Conservation (phyloP, 2,888 invertebrate genomes). For the Acronicta psi region DNA sequence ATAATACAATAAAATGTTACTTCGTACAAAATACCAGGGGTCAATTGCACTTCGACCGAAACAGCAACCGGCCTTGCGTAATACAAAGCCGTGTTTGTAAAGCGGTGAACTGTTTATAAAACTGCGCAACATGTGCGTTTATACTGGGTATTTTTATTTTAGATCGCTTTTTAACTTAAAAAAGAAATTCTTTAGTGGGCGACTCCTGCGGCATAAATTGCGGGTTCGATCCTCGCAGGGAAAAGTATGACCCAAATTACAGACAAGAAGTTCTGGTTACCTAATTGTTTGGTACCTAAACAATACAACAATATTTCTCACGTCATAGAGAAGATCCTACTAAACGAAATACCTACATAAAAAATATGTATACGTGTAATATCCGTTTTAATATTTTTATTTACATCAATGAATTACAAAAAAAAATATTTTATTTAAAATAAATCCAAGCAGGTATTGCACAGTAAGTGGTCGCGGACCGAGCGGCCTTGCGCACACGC, state of each 20-base stretch:
- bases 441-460: constrained; percentile 1
- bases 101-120: constrained; percentile 28
- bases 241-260: too few species aligned
- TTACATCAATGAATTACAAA: constrained; percentile 23
- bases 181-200: too few species aligned
- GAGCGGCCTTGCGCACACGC: constrained; percentile 49
- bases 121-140: constrained; percentile 32
- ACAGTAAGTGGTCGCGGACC: constrained; percentile 33
- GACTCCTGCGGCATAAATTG: too few species aligned
- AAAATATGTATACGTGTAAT: too few species aligned
- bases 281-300: too few species aligned
- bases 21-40: constrained; percentile 14
- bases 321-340: too few species aligned
- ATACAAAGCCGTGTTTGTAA: constrained; percentile 36
- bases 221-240: too few species aligned
- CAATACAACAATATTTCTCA: too few species aligned
- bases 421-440: constrained; percentile 6
- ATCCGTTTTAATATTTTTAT: background rate
- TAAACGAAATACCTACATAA: too few species aligned
- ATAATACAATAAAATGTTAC: background rate
- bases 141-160: background rate
- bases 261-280: too few species aligned
- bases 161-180: background rate
- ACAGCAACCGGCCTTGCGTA: constrained; percentile 27
- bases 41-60: constrained; percentile 32